Base-by-base conservation (phyloP, 2,113 vertebrate genomes). In the Lepus europaeus region DNA sequence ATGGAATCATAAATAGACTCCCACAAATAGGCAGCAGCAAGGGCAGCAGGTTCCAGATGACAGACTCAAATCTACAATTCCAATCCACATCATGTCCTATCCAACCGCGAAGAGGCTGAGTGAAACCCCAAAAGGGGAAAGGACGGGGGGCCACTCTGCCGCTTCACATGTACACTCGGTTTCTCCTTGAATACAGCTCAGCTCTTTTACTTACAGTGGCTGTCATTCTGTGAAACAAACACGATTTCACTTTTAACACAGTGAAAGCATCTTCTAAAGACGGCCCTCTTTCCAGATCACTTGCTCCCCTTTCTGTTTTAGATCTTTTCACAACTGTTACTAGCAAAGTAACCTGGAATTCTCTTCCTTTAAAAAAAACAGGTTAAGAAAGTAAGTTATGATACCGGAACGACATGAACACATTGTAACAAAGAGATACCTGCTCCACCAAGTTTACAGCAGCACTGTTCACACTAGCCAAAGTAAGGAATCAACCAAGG, bases 241-340 rank as follows among this genome's bases (percentile, higher is more conserved):
- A 51, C 96, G 91, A 97, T 95, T 97, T 36, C 39, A 96, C 93
- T 96, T 80, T 68, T 61, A 81, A 13, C 66, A 96, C 91, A 86
- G 93, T 90, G 95, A 69, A 97, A 97, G 94, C 14, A 94, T 92
- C 76, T 92, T 93, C 45, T 72, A 74, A 93, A 85, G 22, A 64
- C 31, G 88, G 31, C 36, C 63, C 3, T 73, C 39, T 89, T 69
- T 29, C 39, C 77, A 94, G 64, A 85, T 70, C 94, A 81, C 72
- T 89, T 20, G 1, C 1, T 81, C 22, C 27, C 33, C 82, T 6
- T 78, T 66, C 27, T 90, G 63, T 91, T 94, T 78, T 23, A 78
- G 87, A 88, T 79, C 84, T 87, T 85, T 64, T 95, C 49, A 25
- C 10, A 82, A 56, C 39, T 93, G 33, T 70, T 80, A 31, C 69